Evolutionary conservation across 2,888 invertebrate species (phyloP).

Genomic region (Dicroscelio sp.): DNA sequence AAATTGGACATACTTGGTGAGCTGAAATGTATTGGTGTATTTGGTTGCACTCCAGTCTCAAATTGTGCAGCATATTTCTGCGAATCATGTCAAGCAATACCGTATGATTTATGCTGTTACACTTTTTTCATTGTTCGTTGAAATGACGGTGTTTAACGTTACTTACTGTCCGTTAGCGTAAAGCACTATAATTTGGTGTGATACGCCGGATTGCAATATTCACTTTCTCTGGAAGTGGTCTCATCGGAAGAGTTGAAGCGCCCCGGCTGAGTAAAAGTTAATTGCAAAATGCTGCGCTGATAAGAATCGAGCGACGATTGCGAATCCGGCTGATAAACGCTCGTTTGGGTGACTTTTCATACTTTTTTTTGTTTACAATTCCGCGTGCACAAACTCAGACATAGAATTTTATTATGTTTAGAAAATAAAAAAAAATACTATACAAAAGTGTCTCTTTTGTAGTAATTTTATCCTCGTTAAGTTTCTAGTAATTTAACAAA

Average conservation of each 20-base stretch:
- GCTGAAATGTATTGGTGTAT: background rate
- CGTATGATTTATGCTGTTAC: slow-evolving; percentile 54
- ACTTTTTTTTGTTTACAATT: too few relatives aligned
- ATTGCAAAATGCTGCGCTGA: slow-evolving; percentile 59
- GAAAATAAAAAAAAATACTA: too few relatives aligned
- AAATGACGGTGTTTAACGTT: slow-evolving; percentile 67
- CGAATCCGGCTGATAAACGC: slow-evolving; percentile 26
- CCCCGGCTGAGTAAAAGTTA: slow-evolving; percentile 59
- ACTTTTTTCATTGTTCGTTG: slow-evolving; percentile 58
- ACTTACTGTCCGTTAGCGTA: slow-evolving; percentile 50
- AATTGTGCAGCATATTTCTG: slow-evolving; percentile 44
- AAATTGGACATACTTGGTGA: slow-evolving; percentile 13
- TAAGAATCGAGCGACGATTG: slow-evolving; percentile 54
- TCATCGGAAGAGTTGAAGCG: slow-evolving; percentile 9
- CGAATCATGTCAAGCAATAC: slow-evolving; percentile 41
- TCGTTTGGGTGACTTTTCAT: background rate
- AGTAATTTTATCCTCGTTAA: too few relatives aligned
- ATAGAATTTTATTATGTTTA: too few relatives aligned
- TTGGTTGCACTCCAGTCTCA: slow-evolving; percentile 7
- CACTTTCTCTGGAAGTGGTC: slow-evolving; percentile 58
- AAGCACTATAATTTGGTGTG: slow-evolving; percentile 62
- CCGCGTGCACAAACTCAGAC: too few relatives aligned
- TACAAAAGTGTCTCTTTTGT: too few relatives aligned
- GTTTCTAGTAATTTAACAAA: too few relatives aligned
- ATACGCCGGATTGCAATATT: slow-evolving; percentile 39